Evolutionary conservation across 2,888 invertebrate species (phyloP).

Genomic region (Hymenopus coronatus): DNA sequence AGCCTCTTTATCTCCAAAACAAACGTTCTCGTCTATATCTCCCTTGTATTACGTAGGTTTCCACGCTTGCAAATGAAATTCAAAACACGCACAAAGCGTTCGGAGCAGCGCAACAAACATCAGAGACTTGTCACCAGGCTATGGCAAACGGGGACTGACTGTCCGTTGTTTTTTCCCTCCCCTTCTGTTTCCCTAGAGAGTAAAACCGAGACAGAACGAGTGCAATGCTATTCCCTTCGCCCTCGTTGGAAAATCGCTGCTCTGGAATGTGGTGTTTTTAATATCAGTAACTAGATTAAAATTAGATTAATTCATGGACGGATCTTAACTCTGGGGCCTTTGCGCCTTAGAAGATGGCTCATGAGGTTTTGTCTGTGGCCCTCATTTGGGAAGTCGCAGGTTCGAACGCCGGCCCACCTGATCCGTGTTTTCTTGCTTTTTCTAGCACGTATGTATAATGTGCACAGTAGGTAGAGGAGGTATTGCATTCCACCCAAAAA

Average conservation of each 20-base stretch:
- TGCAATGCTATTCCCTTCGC: neutral
- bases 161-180: neutral
- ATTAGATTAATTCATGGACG: too few relatives aligned
- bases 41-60: neutral
- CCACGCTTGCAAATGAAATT: neutral
- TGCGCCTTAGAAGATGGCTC: too few relatives aligned
- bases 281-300: neutral
- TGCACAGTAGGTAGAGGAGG: too few relatives aligned
- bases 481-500: too few relatives aligned
- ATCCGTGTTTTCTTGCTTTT: too few relatives aligned
- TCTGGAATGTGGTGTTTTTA: neutral
- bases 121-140: neutral
- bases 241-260: neutral
- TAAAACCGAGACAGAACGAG: neutral
- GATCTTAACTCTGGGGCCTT: too few relatives aligned
- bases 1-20: neutral
- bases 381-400: too few relatives aligned
- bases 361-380: too few relatives aligned
- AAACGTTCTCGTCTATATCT: neutral
- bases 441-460: too few relatives aligned
- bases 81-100: constrained; percentile 1
- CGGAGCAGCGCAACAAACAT: neutral
- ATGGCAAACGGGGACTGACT: neutral
- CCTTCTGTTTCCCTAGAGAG: too few relatives aligned
- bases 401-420: too few relatives aligned